phyloP scores from a whole-genome alignment of 2,797 vertebrate genomes.

The Perodicticus potto region DNA sequence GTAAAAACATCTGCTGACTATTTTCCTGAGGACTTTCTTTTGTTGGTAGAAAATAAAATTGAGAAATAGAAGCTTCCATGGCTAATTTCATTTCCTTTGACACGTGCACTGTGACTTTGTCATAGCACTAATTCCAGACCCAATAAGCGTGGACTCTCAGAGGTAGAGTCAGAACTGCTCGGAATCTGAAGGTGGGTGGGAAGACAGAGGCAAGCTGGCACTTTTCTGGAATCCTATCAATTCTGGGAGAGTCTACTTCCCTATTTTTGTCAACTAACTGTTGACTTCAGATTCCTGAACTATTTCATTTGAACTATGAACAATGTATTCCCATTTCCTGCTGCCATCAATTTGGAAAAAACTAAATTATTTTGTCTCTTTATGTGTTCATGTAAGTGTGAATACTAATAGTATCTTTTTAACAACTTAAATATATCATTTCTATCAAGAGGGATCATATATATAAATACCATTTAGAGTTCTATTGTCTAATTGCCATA shows the following conservation, averaged over 20 bases:
- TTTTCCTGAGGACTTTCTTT: neutral
- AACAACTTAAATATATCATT: neutral
- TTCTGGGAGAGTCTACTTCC: neutral
- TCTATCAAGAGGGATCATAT: neutral
- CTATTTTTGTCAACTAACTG: neutral
- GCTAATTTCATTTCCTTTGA: neutral
- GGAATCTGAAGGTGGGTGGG: neutral
- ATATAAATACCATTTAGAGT: neutral
- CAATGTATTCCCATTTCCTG: neutral
- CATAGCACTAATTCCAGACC: neutral
- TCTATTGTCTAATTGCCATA: neutral
- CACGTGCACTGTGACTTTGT: neutral
- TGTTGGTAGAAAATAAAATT: neutral
- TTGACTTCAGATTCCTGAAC: neutral
- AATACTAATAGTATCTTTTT: neutral
- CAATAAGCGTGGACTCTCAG: neutral
- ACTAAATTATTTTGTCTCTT: neutral
- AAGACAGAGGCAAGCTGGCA: neutral
- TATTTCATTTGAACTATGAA: neutral
- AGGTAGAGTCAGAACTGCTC: neutral
- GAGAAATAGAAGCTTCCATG: neutral
- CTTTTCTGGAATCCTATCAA: neutral
- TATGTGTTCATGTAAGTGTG: neutral
- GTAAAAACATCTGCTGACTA: conserved; percentile 6
- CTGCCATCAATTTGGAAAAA: neutral